phyloP scores from a whole-genome alignment of 2,113 vertebrate species.

The Percina caprodes region DNA sequence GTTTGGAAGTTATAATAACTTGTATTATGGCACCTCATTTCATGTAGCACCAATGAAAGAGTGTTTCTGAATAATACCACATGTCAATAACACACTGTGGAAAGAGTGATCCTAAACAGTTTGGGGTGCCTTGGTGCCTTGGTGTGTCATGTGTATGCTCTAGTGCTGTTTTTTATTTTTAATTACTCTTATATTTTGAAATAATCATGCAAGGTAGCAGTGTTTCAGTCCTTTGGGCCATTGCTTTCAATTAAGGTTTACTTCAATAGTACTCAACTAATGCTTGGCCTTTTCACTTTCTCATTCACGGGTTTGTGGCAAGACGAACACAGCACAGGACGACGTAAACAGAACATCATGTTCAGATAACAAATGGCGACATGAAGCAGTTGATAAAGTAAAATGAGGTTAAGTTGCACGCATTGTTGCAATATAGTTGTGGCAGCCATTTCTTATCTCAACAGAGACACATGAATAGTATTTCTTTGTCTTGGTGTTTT shows the following conservation, averaged over 20 bases:
- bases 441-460: constrained; percentile 39
- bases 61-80: constrained; percentile 6
- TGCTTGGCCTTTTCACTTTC: neutral
- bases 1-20: constrained; percentile 1
- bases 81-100: constrained; percentile 20
- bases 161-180: neutral
- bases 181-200: constrained; percentile 17
- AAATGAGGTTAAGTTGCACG: constrained; percentile 24
- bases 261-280: neutral
- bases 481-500: constrained; percentile 52
- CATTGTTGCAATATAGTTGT: constrained; percentile 26
- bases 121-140: too few species aligned
- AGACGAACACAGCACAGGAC: neutral
- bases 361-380: constrained; percentile 28
- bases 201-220: constrained; percentile 2
- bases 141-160: constrained; percentile 26
- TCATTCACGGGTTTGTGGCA: neutral
- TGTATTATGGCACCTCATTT: constrained; percentile 2
- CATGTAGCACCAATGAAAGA: constrained; percentile 20
- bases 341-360: constrained; percentile 2
- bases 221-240: neutral
- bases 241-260: constrained; percentile 22
- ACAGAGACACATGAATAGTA: constrained; percentile 32
- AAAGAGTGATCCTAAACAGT: constrained; percentile 32
- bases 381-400: constrained; percentile 28